A percentile compares a stretch with the other conserved stretches of the same genome.
Conservation (phyloP, 1,140 invertebrate genomes). For the Aphaenogaster rudis region DNA sequence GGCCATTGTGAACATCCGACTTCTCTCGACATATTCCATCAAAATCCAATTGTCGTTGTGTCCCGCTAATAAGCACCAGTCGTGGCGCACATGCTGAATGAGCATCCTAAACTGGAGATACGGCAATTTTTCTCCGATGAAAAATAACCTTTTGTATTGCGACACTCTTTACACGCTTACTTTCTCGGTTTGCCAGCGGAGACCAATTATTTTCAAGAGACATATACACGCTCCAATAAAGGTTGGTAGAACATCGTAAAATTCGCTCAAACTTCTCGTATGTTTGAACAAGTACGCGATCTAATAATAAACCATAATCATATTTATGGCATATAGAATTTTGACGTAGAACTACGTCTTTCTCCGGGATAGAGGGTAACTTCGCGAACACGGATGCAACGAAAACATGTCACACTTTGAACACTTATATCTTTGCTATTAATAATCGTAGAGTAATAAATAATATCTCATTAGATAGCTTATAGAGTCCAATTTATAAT, state of each 20-base stretch:
- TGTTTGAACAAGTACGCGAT: not conserved
- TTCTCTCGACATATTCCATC: not conserved
- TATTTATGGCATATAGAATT: not conserved
- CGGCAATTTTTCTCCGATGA: not conserved
- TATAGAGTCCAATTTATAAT: too few relatives aligned
- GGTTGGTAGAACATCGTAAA: conserved; percentile 10
- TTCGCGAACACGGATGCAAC: too few relatives aligned
- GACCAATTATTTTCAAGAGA: not conserved
- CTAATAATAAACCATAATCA: not conserved
- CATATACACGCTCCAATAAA: not conserved
- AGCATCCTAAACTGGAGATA: not conserved
- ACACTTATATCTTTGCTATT: too few relatives aligned
- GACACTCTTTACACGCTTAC: not conserved
- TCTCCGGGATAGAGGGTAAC: too few relatives aligned
- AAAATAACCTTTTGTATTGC: not conserved
- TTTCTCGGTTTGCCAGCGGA: not conserved
- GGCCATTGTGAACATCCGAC: conserved; percentile 2
- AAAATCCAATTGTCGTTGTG: not conserved
- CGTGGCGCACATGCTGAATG: conserved; percentile 24
- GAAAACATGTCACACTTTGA: too few relatives aligned
- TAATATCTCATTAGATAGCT: too few relatives aligned
- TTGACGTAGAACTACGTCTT: not conserved
- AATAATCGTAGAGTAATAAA: too few relatives aligned
- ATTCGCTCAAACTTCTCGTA: not conserved
- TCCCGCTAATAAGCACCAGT: not conserved